Evolutionary conservation across 2,797 vertebrate species (phyloP).

Genomic region (Eurystomus glaucurus): DNA sequence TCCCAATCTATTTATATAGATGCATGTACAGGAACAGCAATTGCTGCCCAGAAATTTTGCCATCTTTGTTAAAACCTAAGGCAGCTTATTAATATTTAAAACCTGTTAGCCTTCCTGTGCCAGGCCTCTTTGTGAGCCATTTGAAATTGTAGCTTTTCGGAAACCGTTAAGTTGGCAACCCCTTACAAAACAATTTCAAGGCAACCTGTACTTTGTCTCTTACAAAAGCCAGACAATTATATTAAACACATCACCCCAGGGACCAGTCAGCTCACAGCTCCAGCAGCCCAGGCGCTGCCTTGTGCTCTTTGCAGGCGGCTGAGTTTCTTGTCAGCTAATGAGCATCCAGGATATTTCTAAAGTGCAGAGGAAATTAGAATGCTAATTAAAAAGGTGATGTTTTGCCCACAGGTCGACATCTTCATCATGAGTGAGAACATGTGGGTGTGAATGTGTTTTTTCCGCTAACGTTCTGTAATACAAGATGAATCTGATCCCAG

Average conservation of each 20-base stretch:
- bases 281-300: neutral
- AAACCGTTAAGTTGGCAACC: neutral
- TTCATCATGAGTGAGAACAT: neutral
- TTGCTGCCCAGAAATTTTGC: neutral
- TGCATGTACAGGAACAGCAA: neutral
- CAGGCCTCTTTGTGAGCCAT: neutral
- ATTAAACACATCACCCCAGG: conserved; percentile 8
- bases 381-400: conserved; percentile 42
- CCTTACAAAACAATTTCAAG: neutral
- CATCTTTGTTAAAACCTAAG: neutral
- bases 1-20: neutral
- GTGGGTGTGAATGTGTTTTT: neutral
- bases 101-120: neutral
- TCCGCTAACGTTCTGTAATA: neutral
- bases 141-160: neutral
- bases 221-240: neutral
- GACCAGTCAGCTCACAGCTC: neutral
- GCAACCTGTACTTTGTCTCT: neutral
- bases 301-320: neutral
- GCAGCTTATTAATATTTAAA: neutral
- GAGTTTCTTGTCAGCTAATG: conserved; percentile 19
- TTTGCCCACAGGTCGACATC: conserved; percentile 29
- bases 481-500: neutral
- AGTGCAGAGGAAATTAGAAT: neutral
- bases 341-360: neutral